A percentile compares a stretch with the other conserved stretches of the same genome.
Conservation (phyloP, 1,140 invertebrate species). For the Listronotus bonariensis region DNA sequence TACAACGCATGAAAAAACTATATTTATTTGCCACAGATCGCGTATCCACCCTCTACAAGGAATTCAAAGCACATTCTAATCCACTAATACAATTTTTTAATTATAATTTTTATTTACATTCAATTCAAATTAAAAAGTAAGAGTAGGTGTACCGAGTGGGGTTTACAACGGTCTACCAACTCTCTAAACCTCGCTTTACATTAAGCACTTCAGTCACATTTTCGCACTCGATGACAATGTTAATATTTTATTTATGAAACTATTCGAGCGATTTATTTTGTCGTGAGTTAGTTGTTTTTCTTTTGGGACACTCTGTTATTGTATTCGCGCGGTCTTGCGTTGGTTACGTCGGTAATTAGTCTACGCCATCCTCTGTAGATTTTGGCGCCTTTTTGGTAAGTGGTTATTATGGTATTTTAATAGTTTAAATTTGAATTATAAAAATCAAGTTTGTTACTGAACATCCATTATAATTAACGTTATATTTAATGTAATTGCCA, state of each 20-base stretch:
- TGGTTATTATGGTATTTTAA: no score
- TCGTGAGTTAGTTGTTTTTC: conserved; percentile 8
- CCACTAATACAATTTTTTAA: conserved; percentile 27
- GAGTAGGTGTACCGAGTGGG: conserved; percentile 33
- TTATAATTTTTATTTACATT: conserved; percentile 22
- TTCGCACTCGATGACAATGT: conserved; percentile 32
- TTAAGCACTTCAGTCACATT: conserved; percentile 35
- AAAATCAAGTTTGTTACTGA: no score
- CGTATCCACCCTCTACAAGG: conserved; percentile 21
- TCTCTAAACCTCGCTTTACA: conserved; percentile 32
- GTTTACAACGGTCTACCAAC: conserved; percentile 24
- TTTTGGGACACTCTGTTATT: neutral
- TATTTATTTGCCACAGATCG: neutral
- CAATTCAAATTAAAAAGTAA: conserved; percentile 32
- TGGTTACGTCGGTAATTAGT: no score
- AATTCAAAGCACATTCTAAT: conserved; percentile 21
- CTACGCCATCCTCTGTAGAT: no score
- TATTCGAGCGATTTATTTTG: conserved; percentile 1
- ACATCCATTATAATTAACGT: no score
- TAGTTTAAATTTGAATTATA: no score
- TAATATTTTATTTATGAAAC: conserved; percentile 15
- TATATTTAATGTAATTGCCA: no score
- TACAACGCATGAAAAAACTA: neutral
- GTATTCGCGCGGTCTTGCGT: no score
- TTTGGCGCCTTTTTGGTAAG: no score